These are phyloP conservation scores for Leptopilina drosophilae DNA, from an alignment of 2,888 invertebrate species.

Conservation along the genomic window DNA sequence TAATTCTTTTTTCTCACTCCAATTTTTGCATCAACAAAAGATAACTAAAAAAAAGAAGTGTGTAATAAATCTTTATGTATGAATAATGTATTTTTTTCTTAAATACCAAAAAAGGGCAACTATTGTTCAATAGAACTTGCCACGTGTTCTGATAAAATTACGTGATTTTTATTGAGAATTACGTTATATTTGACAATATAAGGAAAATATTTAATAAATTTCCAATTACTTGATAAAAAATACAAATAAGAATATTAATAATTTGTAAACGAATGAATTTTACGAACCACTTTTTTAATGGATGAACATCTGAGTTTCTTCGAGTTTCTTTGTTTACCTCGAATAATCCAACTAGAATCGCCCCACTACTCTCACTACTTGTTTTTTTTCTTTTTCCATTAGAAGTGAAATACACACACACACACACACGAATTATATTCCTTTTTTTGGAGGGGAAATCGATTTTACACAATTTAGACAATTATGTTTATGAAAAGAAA, in stretches of 20 bases:
- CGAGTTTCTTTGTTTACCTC: constrained; percentile 31
- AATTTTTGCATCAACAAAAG: no score
- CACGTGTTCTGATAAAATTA: constrained; percentile 2
- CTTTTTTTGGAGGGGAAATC: background rate
- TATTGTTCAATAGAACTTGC: background rate
- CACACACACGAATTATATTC: background rate
- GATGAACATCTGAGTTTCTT: constrained; percentile 13
- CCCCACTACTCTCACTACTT: constrained; percentile 12
- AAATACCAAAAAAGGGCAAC: background rate
- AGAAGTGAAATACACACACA: background rate
- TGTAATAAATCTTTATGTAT: background rate
- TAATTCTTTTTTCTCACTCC: no score
- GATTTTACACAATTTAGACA: background rate
- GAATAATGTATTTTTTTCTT: background rate
- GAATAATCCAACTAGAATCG: constrained; percentile 19
- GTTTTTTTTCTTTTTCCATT: no score
- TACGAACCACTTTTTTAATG: constrained; percentile 6
- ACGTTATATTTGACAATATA: background rate
- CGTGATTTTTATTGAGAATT: background rate
- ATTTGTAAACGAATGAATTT: background rate
- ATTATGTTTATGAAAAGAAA: background rate
- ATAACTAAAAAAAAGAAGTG: no score
- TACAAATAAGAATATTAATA: background rate
- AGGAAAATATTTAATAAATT: background rate
- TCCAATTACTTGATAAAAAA: background rate